These are phyloP conservation scores for Mesoclemmys tuberculata DNA, from an alignment of 2,113 vertebrate genomes.

Conservation along the genomic window DNA sequence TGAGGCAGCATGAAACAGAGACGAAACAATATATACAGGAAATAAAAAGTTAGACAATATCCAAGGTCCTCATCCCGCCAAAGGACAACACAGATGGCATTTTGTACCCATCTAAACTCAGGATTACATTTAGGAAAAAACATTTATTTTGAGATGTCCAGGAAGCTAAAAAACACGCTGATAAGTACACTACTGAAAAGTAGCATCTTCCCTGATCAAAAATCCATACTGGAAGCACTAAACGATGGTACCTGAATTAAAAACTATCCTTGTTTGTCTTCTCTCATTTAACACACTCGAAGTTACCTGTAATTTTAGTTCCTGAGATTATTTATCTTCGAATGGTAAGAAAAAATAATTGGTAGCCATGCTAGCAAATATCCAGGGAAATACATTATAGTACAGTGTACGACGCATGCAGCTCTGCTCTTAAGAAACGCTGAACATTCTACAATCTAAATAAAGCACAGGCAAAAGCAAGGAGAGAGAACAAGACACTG, in stretches of 20 bases:
- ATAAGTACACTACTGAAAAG: not conserved
- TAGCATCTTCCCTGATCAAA: not conserved
- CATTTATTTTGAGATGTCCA: not conserved
- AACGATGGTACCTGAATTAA: not conserved
- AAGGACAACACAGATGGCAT: not conserved
- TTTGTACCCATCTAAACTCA: not conserved
- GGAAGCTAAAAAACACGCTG: not conserved
- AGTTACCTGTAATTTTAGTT: not conserved
- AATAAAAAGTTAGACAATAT: not conserved
- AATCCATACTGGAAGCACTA: not conserved
- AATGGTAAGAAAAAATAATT: not conserved
- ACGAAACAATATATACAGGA: not conserved
- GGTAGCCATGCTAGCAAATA: not conserved
- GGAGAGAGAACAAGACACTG: not conserved
- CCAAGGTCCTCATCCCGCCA: not conserved
- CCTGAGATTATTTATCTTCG: not conserved
- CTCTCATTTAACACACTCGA: not conserved
- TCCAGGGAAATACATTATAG: not conserved
- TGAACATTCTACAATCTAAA: not conserved
- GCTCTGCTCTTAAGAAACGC: not conserved
- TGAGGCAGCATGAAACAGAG: conserved; percentile 38
- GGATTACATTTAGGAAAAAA: not conserved
- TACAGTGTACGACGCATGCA: not conserved
- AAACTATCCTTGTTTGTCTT: not conserved
- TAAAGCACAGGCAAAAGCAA: not conserved